Evolutionary conservation across 2,888 invertebrate species (phyloP).

Genomic region (Aphrophora alni): DNA sequence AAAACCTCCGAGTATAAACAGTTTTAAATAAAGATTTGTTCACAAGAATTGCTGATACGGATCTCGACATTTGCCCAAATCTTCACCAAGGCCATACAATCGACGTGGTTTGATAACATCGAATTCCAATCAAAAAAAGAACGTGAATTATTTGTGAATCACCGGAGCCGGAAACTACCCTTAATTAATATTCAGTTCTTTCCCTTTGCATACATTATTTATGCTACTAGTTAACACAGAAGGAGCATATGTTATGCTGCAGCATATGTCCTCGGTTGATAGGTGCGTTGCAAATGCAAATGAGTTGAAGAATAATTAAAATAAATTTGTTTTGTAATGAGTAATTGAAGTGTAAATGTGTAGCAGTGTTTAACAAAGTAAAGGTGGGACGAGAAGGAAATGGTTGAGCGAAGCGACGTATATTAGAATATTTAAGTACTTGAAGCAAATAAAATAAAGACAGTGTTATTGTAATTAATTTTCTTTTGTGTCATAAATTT

Average conservation of each 20-base stretch:
- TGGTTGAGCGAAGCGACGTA: no score
- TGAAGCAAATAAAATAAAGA: no score
- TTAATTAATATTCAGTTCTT: constrained; percentile 30
- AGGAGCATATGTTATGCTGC: constrained; percentile 6
- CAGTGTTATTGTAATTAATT: no score
- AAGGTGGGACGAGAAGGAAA: no score
- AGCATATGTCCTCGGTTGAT: constrained; percentile 6
- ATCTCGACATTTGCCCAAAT: neutral
- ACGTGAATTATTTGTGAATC: constrained; percentile 30
- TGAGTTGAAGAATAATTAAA: neutral
- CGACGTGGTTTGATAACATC: neutral
- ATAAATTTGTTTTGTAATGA: constrained; percentile 9
- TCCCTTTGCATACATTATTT: constrained; percentile 28
- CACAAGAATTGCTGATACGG: neutral
- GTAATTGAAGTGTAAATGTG: neutral
- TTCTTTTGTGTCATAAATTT: no score
- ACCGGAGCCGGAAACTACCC: constrained; percentile 28
- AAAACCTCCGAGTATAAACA: neutral
- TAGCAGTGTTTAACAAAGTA: neutral
- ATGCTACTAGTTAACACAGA: constrained; percentile 1
- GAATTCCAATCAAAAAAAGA: constrained; percentile 21
- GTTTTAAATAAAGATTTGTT: neutral
- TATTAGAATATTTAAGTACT: no score
- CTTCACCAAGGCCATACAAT: neutral
- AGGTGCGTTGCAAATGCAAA: neutral